phyloP scores from a whole-genome alignment of 2,888 invertebrate genomes.

The Drosophila birchii region DNA sequence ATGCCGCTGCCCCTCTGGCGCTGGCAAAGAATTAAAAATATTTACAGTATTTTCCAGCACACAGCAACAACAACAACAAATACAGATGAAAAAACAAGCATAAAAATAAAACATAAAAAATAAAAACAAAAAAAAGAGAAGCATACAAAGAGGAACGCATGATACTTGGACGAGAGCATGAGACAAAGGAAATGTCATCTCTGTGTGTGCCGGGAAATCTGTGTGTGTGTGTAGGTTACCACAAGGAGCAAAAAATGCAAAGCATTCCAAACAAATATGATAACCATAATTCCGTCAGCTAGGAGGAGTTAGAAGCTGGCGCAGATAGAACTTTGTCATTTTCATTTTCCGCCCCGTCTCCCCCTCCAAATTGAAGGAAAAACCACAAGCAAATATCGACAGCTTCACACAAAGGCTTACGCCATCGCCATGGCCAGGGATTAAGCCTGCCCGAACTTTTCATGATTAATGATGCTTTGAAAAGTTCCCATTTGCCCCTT shows the following conservation, averaged over 20 bases:
- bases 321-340: constrained; percentile 61
- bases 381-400: constrained; percentile 75
- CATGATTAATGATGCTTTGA: constrained; percentile 76
- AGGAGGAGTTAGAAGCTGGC: neutral
- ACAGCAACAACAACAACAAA: constrained; percentile 21
- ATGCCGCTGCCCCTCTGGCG: constrained; percentile 68
- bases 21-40: constrained; percentile 80
- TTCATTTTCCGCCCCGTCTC: constrained; percentile 32
- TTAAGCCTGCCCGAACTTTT: constrained; percentile 71
- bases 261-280: constrained; percentile 80
- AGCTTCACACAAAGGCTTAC: constrained; percentile 62
- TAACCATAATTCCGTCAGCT: constrained; percentile 64
- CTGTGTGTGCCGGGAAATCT: constrained; percentile 20
- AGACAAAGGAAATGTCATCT: constrained; percentile 72
- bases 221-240: constrained; percentile 46
- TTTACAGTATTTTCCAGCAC: constrained; percentile 76
- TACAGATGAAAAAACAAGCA: neutral
- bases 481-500: constrained; percentile 41
- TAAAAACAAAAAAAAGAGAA: constrained; percentile 7
- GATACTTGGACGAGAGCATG: constrained; percentile 45
- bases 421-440: constrained; percentile 64
- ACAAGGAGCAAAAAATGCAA: constrained; percentile 50
- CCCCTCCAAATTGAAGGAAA: constrained; percentile 57
- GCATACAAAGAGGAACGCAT: constrained; percentile 22
- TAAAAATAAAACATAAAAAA: constrained; percentile 32